phyloP scores from a whole-genome alignment of 2,888 invertebrate species.

The Pyrgus malvae region DNA sequence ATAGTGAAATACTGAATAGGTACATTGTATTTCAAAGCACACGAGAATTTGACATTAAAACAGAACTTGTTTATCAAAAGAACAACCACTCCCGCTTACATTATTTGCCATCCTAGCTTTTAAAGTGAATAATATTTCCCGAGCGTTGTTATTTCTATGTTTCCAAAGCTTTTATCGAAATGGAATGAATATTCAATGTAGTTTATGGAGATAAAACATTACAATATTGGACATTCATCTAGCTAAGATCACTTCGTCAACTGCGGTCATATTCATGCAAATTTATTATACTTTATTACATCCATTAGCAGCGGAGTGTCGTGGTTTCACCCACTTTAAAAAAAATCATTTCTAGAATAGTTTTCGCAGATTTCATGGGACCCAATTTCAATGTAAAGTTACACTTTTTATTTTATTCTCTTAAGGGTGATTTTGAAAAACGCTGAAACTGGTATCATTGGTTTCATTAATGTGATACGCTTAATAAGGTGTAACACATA shows the following conservation, averaged over 20 bases:
- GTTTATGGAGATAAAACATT: constrained; percentile 7
- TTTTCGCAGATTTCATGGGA: no score
- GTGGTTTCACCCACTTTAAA: no score
- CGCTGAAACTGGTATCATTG: no score
- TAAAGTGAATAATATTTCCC: constrained; percentile 13
- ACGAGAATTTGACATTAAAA: constrained; percentile 5
- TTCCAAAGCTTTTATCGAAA: constrained; percentile 14
- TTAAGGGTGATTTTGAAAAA: no score
- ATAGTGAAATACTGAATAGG: no score
- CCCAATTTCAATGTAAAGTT: no score
- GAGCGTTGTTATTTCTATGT: constrained; percentile 12
- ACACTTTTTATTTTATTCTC: no score
- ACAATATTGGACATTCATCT: constrained; percentile 12
- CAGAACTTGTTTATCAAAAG: constrained; percentile 9
- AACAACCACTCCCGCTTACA: constrained; percentile 6
- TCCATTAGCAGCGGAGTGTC: no score
- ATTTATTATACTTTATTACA: not conserved
- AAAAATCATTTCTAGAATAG: no score
- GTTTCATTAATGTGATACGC: no score
- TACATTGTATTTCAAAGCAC: not conserved
- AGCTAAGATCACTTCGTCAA: constrained; percentile 1
- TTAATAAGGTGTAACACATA: no score
- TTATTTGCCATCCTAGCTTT: constrained; percentile 8
- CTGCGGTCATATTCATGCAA: not conserved
- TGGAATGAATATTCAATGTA: constrained; percentile 11